Evolutionary conservation across 2,113 vertebrate genomes (phyloP).

Genomic region (Indicator indicator): DNA sequence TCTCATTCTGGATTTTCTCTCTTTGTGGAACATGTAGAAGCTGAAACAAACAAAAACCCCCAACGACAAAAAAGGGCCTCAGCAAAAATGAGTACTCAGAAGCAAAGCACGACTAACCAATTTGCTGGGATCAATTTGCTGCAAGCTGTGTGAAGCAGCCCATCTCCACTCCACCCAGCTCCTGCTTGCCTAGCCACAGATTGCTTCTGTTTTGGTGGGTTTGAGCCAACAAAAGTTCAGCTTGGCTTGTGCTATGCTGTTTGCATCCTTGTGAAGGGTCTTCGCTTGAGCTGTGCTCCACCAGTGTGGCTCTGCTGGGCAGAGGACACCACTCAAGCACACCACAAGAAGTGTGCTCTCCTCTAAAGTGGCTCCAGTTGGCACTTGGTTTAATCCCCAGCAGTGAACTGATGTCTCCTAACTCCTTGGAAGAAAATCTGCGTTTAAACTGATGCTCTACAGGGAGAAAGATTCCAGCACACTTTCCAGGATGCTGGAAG

Average conservation of each 20-base stretch:
- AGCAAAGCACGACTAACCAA: not conserved
- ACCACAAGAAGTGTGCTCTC: not conserved
- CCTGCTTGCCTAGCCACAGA: not conserved
- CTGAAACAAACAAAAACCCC: not conserved
- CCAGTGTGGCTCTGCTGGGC: not conserved
- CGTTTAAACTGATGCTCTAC: not conserved
- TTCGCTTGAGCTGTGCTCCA: not conserved
- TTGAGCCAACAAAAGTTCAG: not conserved
- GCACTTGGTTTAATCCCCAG: not conserved
- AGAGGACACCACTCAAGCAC: not conserved
- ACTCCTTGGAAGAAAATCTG: conserved; percentile 19
- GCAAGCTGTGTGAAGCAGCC: not conserved
- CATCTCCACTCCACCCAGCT: not conserved
- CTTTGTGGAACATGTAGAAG: not conserved
- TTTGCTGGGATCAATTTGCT: conserved; percentile 16
- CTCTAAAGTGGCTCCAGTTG: not conserved
- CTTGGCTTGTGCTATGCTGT: not conserved
- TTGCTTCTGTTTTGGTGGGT: not conserved
- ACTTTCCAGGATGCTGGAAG: not conserved
- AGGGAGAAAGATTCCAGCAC: not conserved
- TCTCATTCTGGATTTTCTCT: not conserved
- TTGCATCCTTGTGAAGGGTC: not conserved
- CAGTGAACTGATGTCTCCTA: not conserved
- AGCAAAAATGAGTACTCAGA: not conserved
- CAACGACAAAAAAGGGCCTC: not conserved